phyloP scores from a whole-genome alignment of 2,888 invertebrate species.

The Zele albiditarsus region DNA sequence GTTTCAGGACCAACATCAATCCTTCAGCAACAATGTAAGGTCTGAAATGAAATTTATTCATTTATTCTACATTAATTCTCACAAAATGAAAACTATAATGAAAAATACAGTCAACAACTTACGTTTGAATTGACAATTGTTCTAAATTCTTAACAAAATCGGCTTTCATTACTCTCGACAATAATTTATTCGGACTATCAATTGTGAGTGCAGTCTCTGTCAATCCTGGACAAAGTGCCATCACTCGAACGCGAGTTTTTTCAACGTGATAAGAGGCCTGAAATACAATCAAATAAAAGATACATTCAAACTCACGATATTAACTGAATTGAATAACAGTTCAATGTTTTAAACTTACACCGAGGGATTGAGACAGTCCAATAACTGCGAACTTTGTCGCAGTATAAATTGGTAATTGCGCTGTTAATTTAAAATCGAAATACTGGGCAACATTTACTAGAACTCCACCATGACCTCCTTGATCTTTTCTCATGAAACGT shows the following conservation, averaged over 20 bases:
- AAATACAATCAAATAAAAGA: conserved; percentile 31
- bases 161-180: conserved; percentile 68
- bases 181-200: conserved; percentile 64
- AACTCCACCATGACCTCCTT: conserved; percentile 71
- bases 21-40: conserved; percentile 67
- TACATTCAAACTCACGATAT: not conserved
- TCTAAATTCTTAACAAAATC: conserved; percentile 68
- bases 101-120: conserved; percentile 46
- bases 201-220: conserved; percentile 69
- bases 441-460: conserved; percentile 74
- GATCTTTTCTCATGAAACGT: conserved; percentile 69
- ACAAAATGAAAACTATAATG: not conserved
- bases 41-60: conserved; percentile 47
- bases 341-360: conserved; percentile 52
- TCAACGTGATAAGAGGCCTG: conserved; percentile 64
- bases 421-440: conserved; percentile 66
- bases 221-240: conserved; percentile 71
- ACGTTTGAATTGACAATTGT: conserved; percentile 67
- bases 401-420: conserved; percentile 67
- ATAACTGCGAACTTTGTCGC: conserved; percentile 70
- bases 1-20: conserved; percentile 60
- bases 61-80: not conserved
- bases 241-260: conserved; percentile 67
- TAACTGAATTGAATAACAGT: not conserved
- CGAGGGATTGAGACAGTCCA: conserved; percentile 63